Base-by-base conservation (phyloP, 2,113 vertebrate genomes). In the Tursiops truncatus region DNA sequence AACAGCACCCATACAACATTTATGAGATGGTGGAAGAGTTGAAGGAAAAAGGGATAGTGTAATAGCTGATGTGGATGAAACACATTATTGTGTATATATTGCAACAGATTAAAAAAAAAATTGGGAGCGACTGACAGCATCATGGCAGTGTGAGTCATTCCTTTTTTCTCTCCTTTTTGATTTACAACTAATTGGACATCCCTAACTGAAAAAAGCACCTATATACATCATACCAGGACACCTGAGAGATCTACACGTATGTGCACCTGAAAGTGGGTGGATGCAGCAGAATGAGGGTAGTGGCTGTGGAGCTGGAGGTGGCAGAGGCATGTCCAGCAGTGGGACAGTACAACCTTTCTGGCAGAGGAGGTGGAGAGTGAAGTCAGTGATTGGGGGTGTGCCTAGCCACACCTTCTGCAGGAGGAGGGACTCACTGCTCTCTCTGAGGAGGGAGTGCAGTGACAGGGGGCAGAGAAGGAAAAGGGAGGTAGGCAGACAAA, bases 281-380 rank as follows among this genome's bases (percentile, higher is more conserved):
- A 79, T 11, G 12, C 63, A 56, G 76, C 31, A n/a, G 47, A 21
- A 79, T 1, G 1, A 56, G 10, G 13, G 76, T 6, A 65, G 11
- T 12, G 31, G 47, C 31, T 53, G 4, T 0, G 26, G 26, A 65
- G 63, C 60, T 25, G 25, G 28, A 65, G 63, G 26, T 31, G 63
- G 28, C n/a, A 6, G 13, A 13, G 74, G 74, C 3, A 1, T 12
- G 3, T 13, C 31, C 3, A 20, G 76, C 76, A 56, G 31, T 0
- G 0, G 44, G 50, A n/a, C 18, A 20, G 18, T 31, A 20, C 11
- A 33, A n/a, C 10, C 5, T 77, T 77, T 6, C 47, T 21, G 47
- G 47, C 6, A 6, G 18, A 79, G 33, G 11, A 14, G 50, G 6
- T 7, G 3, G 11, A 56, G 3, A 1, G 11, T 3, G 10, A 79